Conservation (phyloP, 2,888 invertebrate genomes). For the Cordilura impudica region DNA sequence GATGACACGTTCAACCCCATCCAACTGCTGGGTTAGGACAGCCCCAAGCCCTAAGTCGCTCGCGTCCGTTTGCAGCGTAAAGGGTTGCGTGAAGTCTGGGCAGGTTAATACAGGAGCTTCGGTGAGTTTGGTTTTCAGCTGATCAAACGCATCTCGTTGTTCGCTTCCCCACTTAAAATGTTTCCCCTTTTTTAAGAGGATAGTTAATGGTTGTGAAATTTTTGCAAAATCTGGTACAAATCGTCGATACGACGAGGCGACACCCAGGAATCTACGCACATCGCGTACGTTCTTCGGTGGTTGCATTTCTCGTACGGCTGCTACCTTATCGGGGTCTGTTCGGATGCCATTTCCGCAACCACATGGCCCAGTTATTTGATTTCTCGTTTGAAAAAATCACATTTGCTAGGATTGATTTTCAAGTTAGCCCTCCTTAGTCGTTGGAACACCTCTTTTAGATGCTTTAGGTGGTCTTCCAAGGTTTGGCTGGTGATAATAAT, state of each 20-base stretch:
- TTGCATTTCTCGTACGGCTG: constrained; percentile 1
- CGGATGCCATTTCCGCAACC: neutral
- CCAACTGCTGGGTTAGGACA: constrained; percentile 7
- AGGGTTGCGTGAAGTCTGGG: constrained; percentile 23
- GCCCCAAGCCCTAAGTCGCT: constrained; percentile 15
- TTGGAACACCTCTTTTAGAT: too few species aligned
- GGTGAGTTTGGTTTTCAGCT: constrained; percentile 18
- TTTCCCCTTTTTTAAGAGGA: neutral
- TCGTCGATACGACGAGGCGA: constrained; percentile 12
- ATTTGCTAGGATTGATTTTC: neutral
- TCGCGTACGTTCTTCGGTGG: neutral
- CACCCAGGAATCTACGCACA: neutral
- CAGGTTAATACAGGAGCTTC: constrained; percentile 14
- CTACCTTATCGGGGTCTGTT: constrained; percentile 25
- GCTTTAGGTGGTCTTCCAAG: neutral
- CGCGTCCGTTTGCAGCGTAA: constrained; percentile 39
- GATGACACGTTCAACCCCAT: neutral
- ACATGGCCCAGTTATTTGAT: constrained; percentile 30
- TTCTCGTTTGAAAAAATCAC: neutral
- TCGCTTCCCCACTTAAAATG: constrained; percentile 12
- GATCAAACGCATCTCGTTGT: constrained; percentile 17
- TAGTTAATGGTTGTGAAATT: too few species aligned
- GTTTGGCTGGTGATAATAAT: too few species aligned
- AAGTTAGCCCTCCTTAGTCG: neutral
- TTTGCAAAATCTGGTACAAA: too few species aligned